Conservation (phyloP, 2,888 invertebrate species). For the Schizotus pectinicornis region DNA sequence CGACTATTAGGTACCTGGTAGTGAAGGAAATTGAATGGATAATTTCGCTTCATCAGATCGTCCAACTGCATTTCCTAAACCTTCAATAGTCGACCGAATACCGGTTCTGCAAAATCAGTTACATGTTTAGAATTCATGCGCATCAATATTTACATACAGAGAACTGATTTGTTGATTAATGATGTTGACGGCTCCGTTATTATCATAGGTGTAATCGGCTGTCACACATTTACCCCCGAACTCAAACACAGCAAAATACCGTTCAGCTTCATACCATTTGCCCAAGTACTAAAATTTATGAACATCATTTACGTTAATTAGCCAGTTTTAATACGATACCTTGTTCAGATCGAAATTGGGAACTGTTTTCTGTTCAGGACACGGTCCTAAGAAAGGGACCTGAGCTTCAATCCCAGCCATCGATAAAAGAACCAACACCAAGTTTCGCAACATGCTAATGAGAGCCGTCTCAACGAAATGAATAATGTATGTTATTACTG, state of each 20-base stretch:
- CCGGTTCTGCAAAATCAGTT: conserved; percentile 60
- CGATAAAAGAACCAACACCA: not conserved
- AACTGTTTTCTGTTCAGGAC: conserved; percentile 68
- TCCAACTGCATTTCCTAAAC: conserved; percentile 62
- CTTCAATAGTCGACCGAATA: conserved; percentile 63
- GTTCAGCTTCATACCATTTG: conserved; percentile 78
- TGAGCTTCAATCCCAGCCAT: conserved; percentile 57
- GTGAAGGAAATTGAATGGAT: conserved; percentile 66
- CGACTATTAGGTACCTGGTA: conserved; percentile 61
- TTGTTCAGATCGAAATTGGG: conserved; percentile 64
- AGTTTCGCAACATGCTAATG: conserved; percentile 5
- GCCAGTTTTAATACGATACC: conserved; percentile 53
- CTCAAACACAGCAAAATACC: conserved; percentile 79
- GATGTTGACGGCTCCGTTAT: conserved; percentile 57
- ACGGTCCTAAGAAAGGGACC: conserved; percentile 68
- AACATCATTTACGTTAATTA: conserved; percentile 4
- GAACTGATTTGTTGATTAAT: conserved; percentile 58
- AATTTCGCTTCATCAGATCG: conserved; percentile 66
- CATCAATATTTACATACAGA: conserved; percentile 50
- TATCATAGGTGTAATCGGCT: conserved; percentile 66
- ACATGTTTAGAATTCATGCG: not conserved
- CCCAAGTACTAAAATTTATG: conserved; percentile 60
- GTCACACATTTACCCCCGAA: conserved; percentile 76
- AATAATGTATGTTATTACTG: too few species aligned
- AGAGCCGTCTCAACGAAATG: not conserved